Percentiles rank a stretch among this genome's conserved stretches.
phyloP scores from a whole-genome alignment of 2,888 invertebrate genomes.

The Drosophila niveifrons region DNA sequence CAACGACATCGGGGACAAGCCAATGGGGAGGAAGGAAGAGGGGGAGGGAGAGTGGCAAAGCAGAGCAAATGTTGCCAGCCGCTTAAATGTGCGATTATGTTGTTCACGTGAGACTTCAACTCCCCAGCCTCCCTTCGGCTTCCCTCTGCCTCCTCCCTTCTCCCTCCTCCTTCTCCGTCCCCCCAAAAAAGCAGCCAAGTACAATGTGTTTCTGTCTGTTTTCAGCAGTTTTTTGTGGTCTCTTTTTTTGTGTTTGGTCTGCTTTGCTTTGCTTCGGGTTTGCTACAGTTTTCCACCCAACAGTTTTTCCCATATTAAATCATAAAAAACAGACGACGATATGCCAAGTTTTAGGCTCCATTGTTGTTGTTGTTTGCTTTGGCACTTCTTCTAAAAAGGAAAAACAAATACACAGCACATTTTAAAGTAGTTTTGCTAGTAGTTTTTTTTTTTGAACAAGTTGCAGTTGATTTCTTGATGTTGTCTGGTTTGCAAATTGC shows the following conservation, averaged over 20 bases:
- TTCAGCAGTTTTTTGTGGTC: conserved; percentile 31
- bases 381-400: conserved; percentile 37
- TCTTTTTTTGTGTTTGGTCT: not conserved
- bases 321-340: conserved; percentile 69
- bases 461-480: conserved; percentile 44
- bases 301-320: conserved; percentile 79
- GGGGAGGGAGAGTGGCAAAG: not conserved
- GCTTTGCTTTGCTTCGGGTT: conserved; percentile 33
- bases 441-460: conserved; percentile 30
- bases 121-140: not conserved
- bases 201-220: conserved; percentile 44
- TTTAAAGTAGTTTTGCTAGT: conserved; percentile 42
- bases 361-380: conserved; percentile 40
- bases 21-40: not conserved
- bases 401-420: conserved; percentile 36
- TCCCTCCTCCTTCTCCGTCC: too few relatives aligned
- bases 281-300: conserved; percentile 42
- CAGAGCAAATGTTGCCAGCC: conserved; percentile 51
- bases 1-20: conserved; percentile 35
- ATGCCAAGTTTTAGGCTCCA: conserved; percentile 39
- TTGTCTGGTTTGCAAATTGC: conserved; percentile 61
- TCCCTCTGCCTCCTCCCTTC: not conserved
- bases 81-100: conserved; percentile 67
- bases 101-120: conserved; percentile 56
- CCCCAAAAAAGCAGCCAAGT: not conserved